Evolutionary conservation across 2,888 invertebrate genomes (phyloP), one percentile per base, ranked within the genome.

Genomic region (Perithous albicinctus): DNA sequence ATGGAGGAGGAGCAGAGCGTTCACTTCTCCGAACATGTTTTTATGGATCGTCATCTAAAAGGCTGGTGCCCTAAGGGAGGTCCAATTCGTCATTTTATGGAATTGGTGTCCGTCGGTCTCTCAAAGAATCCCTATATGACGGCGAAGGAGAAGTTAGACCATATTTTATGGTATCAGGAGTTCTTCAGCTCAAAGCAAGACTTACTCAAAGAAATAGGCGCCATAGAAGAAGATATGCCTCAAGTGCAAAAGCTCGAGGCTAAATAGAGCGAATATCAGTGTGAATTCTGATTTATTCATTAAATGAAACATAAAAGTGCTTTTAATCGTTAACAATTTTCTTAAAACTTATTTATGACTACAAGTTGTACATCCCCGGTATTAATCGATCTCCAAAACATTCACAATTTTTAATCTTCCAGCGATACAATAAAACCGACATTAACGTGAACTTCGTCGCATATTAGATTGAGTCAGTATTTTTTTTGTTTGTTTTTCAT

Each of bases 61-160:
- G 95, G 94, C 0, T 98, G 98, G 97, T 99, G 99, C 91, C 99
- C 99, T 0, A 94, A 94, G 59, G 95, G 94, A 86, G 99, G 99
- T 0, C 99, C 99, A 0, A 94, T 99, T 85, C 94, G 98, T 6
- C 98, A 99, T 93, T 99, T 98, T 92, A 99, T 99, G 99, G 99
- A 99, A 90, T 94, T 99, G 5, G 99, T 99, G 0, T 96, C 97
- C 86, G 95, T 96, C 0, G 99, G 99, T 4, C 94, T 99, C 0
- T 98, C 98, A 0, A 98, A 98, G 93, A 99, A 99, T 93, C 96
- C 98, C 0, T 98, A 97, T 93, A 94, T 99, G 88, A 97, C 97
- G 0, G 97, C 96, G 0, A 93, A 96, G 84, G 97, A 98, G 88
- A 99, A 99, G 91, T 95, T 94, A 84, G 97, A 96, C 10, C 98